Percentiles rank a stretch among this genome's conserved stretches.
phyloP scores from a whole-genome alignment of 2,113 vertebrate genomes.

The Corythoichthys haematopterus region DNA sequence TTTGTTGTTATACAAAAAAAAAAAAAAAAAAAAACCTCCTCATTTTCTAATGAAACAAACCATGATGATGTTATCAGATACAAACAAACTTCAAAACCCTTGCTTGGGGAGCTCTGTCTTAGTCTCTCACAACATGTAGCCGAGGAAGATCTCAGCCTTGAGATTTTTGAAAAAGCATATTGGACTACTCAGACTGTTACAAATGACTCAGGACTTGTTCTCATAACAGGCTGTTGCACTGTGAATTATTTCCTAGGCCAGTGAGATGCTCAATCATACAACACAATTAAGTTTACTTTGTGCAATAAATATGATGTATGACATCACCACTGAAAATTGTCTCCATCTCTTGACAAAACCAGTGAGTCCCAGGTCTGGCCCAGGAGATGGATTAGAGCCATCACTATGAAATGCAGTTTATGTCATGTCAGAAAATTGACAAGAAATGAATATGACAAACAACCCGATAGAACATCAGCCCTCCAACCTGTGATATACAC shows the following conservation, averaged over 20 bases:
- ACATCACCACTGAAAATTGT: constrained; percentile 46
- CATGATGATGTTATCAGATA: constrained; percentile 1
- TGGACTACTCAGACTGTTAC: constrained; percentile 46
- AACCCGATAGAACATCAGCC: constrained; percentile 30
- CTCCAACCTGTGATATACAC: constrained; percentile 29
- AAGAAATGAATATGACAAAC: constrained; percentile 54
- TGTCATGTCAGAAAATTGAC: constrained; percentile 44
- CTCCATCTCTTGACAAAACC: constrained; percentile 52
- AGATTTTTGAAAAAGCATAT: constrained; percentile 27
- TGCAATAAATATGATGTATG: constrained; percentile 60
- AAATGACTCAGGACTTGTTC: constrained; percentile 51
- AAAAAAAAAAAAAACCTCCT: background rate
- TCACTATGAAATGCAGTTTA: constrained; percentile 47
- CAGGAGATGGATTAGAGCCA: constrained; percentile 46
- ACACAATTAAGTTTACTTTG: constrained; percentile 66
- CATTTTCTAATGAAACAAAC: background rate
- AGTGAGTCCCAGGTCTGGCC: constrained; percentile 41
- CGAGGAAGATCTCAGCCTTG: constrained; percentile 9
- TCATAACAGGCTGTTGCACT: constrained; percentile 53
- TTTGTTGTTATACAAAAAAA: background rate
- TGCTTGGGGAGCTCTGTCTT: constrained; percentile 15
- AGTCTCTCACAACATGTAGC: constrained; percentile 28
- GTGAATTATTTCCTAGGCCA: constrained; percentile 60
- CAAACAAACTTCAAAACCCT: constrained; percentile 6
- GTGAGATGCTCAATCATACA: constrained; percentile 52